These are phyloP conservation scores for Parambassis ranga DNA, from an alignment of 2,797 vertebrate genomes.

Conservation along the genomic window DNA sequence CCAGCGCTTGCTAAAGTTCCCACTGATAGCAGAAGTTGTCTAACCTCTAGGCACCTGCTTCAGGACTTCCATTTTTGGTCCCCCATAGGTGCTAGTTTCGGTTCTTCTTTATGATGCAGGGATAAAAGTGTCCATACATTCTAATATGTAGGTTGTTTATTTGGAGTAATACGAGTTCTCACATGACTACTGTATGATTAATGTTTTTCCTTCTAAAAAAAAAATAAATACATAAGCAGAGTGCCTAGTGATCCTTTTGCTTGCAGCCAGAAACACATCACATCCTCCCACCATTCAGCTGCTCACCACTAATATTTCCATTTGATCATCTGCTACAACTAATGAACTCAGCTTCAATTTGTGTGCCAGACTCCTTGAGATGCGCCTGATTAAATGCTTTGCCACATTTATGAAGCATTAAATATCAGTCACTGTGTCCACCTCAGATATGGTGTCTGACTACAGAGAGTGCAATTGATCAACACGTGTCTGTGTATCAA, in stretches of 20 bases:
- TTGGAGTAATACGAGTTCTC: no score
- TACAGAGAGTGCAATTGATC: neutral
- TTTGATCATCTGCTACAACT: slow-evolving; percentile 14
- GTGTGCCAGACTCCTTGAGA: neutral
- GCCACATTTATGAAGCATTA: neutral
- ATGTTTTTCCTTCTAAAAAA: no score
- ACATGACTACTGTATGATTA: no score
- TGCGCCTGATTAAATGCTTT: neutral
- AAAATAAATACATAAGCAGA: no score
- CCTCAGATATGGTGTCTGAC: neutral
- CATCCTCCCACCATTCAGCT: slow-evolving; percentile 13
- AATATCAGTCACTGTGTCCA: neutral
- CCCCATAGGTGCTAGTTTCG: neutral
- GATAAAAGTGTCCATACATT: neutral
- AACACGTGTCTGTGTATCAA: neutral
- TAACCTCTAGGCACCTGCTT: neutral
- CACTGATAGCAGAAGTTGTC: no score
- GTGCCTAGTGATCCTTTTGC: no score
- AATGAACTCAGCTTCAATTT: slow-evolving; percentile 1
- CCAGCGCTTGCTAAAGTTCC: neutral
- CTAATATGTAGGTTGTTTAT: no score
- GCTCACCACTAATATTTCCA: neutral
- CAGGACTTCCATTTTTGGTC: neutral
- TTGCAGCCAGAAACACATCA: neutral
- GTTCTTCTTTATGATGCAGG: neutral